Evolutionary conservation across 2,113 vertebrate species (phyloP).

Genomic region (Sciurus niger): DNA sequence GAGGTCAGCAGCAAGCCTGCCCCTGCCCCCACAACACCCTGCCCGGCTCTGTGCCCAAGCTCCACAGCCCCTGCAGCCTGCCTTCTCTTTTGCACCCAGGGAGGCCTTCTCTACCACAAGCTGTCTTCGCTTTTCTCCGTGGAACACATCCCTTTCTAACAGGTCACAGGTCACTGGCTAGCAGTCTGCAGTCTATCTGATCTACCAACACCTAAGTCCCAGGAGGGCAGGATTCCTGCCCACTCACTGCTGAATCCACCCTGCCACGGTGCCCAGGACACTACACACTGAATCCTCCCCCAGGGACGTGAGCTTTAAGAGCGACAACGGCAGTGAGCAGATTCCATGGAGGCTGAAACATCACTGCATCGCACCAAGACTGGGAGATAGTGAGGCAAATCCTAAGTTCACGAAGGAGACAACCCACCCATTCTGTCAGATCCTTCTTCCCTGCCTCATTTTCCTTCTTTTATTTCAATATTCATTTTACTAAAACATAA

Average conservation of each 20-base stretch:
- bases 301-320: no score
- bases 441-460: background rate
- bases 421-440: background rate
- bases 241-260: no score
- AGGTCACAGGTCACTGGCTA: fast-evolving
- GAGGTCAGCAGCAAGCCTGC: background rate
- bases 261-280: background rate
- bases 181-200: no score
- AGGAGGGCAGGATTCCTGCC: background rate
- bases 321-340: fast-evolving
- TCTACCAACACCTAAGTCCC: background rate
- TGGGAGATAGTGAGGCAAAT: background rate
- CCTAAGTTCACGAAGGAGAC: background rate
- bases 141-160: background rate
- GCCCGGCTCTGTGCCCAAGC: background rate
- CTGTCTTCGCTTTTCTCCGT: background rate
- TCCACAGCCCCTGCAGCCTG: background rate
- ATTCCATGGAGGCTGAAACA: background rate
- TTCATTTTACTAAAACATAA: background rate
- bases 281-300: background rate
- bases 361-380: background rate
- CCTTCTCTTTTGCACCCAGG: background rate
- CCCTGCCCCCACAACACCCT: background rate
- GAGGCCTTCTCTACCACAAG: background rate
- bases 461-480: background rate